phyloP scores from a whole-genome alignment of 2,888 invertebrate species.

The Trissonchulus sp. region DNA sequence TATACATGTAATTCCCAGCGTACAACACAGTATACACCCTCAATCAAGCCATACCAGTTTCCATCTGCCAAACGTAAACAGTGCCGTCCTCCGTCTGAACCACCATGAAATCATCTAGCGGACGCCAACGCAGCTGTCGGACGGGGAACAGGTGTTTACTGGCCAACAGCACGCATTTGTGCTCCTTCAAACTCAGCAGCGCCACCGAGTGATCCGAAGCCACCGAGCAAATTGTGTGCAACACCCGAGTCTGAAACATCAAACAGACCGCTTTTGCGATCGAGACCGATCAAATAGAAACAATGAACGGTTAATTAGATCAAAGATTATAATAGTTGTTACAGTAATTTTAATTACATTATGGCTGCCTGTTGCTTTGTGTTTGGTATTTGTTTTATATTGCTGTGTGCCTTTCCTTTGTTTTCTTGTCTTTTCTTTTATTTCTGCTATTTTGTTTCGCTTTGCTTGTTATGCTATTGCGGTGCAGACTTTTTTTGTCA shows the following conservation, averaged over 20 bases:
- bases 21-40: no score
- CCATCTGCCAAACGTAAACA: conserved; percentile 99
- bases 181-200: conserved; percentile 78
- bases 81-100: conserved; percentile 95
- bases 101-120: conserved; percentile 93
- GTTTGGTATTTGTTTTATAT: no score
- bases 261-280: no score
- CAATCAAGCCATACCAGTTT: no score
- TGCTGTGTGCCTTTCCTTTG: no score
- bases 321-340: neutral
- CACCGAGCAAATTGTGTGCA: conserved; percentile 90
- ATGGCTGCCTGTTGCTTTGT: no score
- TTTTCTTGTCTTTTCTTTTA: no score
- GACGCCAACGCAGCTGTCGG: conserved; percentile 61
- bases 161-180: conserved; percentile 88
- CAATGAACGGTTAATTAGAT: neutral
- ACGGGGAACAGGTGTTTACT: conserved; percentile 91
- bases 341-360: conserved; percentile 12
- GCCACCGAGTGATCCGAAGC: conserved; percentile 97
- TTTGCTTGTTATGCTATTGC: no score
- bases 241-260: conserved; percentile 71
- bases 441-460: neutral
- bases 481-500: no score
- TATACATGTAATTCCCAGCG: no score
- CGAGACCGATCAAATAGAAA: conserved; percentile 29